phyloP scores from a whole-genome alignment of 2,113 vertebrate species.

The Mobula hypostoma region DNA sequence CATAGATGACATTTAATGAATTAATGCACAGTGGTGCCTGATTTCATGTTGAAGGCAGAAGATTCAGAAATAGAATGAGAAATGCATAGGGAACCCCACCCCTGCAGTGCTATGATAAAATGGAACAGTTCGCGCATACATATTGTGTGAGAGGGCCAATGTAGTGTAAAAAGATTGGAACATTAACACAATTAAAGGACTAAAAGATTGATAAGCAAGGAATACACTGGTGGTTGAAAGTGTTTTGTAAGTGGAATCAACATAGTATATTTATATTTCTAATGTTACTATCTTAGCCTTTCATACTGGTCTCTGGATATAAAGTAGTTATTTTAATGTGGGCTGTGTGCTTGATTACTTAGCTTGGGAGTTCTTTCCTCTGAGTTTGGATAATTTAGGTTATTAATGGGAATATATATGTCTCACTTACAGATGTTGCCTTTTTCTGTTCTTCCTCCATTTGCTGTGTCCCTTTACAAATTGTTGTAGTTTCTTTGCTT shows the following conservation, averaged over 20 bases:
- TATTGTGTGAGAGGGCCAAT: neutral
- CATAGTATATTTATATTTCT: neutral
- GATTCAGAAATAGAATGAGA: neutral
- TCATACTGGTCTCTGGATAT: neutral
- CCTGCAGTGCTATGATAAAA: neutral
- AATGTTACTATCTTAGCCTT: neutral
- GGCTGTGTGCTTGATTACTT: neutral
- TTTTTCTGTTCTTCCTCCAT: neutral
- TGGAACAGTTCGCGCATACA: neutral
- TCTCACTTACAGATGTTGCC: neutral
- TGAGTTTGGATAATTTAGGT: neutral
- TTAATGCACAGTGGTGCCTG: neutral
- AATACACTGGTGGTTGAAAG: neutral
- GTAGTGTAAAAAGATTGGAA: neutral
- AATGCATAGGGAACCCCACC: neutral
- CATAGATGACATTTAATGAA: neutral
- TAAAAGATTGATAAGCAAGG: neutral
- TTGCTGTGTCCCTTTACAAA: neutral
- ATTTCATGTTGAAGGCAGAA: neutral
- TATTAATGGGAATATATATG: neutral
- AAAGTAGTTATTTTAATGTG: neutral
- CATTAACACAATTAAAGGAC: neutral
- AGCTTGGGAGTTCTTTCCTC: neutral
- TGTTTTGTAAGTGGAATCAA: constrained; percentile 1
- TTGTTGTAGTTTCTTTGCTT: neutral